A percentile compares a stretch with the other conserved stretches of the same genome.
Evolutionary conservation across 2,113 vertebrate genomes (phyloP).

Genomic region (Tetraodon nigroviridis): DNA sequence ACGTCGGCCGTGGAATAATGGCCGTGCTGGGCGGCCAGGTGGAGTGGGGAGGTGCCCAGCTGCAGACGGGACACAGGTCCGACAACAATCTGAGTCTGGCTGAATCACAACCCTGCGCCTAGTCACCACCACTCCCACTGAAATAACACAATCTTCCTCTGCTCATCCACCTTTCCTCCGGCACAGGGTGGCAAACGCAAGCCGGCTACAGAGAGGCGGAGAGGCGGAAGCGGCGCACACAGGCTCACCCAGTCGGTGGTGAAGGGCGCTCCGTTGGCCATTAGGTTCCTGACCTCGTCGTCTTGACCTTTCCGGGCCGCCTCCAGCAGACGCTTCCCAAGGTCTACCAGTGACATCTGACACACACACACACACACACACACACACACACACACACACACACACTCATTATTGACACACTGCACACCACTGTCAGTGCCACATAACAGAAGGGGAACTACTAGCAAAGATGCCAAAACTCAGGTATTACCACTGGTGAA

Average conservation of each 20-base stretch:
- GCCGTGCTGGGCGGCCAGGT: conserved; percentile 87
- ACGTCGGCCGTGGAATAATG: conserved; percentile 91
- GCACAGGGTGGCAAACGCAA: too few relatives aligned
- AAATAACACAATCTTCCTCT: too few relatives aligned
- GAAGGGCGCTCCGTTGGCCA: conserved; percentile 91
- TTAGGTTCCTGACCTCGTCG: conserved; percentile 85
- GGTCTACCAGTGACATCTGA: conserved; percentile 90
- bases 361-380: background rate
- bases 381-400: background rate
- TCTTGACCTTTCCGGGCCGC: conserved; percentile 89
- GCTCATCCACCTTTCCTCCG: too few relatives aligned
- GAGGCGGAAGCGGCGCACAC: too few relatives aligned
- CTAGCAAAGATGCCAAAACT: too few relatives aligned
- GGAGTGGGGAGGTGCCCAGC: conserved; percentile 89
- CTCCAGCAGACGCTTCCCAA: conserved; percentile 89
- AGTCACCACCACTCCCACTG: too few relatives aligned
- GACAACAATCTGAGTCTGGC: background rate
- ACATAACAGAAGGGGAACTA: background rate
- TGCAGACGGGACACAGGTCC: conserved; percentile 36
- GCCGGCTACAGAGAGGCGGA: too few relatives aligned
- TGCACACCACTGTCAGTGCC: background rate
- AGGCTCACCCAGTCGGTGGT: conserved; percentile 90
- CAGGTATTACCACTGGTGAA: too few relatives aligned
- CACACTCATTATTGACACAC: background rate
- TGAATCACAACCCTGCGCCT: too few relatives aligned